These are phyloP conservation scores for Brachyhypopomus gauderio DNA, from an alignment of 2,113 vertebrate genomes.

Conservation along the genomic window DNA sequence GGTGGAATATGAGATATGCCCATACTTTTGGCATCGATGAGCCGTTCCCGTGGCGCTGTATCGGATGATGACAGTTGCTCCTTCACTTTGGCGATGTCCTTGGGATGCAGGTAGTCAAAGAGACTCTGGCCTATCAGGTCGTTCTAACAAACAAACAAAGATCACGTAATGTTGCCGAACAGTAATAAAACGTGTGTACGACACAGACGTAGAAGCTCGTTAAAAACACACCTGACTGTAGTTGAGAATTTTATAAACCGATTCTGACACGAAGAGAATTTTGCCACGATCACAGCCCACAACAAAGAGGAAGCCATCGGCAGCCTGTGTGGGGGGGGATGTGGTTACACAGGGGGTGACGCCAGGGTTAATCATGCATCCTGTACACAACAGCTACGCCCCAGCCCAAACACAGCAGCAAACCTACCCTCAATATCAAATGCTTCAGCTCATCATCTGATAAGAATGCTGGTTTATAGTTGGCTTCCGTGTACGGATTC, in stretches of 20 bases:
- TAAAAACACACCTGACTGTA: slow-evolving; percentile 89
- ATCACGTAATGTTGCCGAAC: not conserved
- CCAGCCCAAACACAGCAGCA: not conserved
- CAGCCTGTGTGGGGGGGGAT: slow-evolving; percentile 82
- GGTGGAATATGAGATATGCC: not conserved
- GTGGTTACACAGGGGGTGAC: not conserved
- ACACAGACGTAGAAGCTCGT: not conserved
- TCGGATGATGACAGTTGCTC: slow-evolving; percentile 98
- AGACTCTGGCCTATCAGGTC: slow-evolving; percentile 98
- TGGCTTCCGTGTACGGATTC: slow-evolving; percentile 97
- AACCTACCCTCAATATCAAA: slow-evolving; percentile 93
- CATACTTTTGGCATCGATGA: slow-evolving; percentile 97
- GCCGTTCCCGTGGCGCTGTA: slow-evolving; percentile 90
- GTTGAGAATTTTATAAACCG: slow-evolving; percentile 98
- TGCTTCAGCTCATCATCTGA: slow-evolving; percentile 98
- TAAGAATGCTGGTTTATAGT: slow-evolving; percentile 98
- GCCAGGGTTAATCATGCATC: not conserved
- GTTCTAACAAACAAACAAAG: slow-evolving; percentile 71
- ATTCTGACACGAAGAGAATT: slow-evolving; percentile 98
- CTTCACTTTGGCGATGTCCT: slow-evolving; percentile 99
- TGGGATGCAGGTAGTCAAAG: slow-evolving; percentile 98
- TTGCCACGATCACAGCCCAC: slow-evolving; percentile 98
- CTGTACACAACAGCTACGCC: not conserved
- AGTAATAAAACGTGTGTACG: not conserved
- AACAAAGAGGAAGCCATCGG: slow-evolving; percentile 98